Conservation (phyloP, 2,888 invertebrate species). For the Zaprionus obscuricornis region DNA sequence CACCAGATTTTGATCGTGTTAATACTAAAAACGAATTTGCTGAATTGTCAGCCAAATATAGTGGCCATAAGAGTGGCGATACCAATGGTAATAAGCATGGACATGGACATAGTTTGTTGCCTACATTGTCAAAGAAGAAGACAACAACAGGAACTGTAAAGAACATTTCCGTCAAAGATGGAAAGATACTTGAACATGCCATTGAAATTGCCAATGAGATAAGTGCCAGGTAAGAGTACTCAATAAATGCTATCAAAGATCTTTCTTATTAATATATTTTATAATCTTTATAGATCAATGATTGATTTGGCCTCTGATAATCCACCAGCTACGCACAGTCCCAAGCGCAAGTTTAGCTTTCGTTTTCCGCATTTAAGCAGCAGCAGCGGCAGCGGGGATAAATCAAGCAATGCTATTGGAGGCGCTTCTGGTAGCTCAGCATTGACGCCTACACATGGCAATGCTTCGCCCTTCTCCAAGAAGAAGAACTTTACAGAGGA, state of each 20-base stretch:
- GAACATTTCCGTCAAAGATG: slow-evolving; percentile 96
- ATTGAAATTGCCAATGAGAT: slow-evolving; percentile 97
- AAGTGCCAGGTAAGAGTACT: slow-evolving; percentile 87
- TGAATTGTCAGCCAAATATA: slow-evolving; percentile 86
- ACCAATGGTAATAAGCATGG: slow-evolving; percentile 78
- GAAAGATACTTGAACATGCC: slow-evolving; percentile 95
- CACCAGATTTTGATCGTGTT: slow-evolving; percentile 84
- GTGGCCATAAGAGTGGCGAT: slow-evolving; percentile 61
- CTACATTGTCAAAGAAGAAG: slow-evolving; percentile 77
- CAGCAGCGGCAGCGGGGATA: slow-evolving; percentile 74
- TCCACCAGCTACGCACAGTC: slow-evolving; percentile 86
- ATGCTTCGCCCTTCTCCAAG: slow-evolving; percentile 81
- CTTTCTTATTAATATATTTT: background rate
- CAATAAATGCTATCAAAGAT: too few relatives aligned
- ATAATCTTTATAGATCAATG: slow-evolving; percentile 85
- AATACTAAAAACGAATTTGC: slow-evolving; percentile 89
- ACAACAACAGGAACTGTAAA: slow-evolving; percentile 85
- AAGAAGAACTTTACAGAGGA: slow-evolving; percentile 95
- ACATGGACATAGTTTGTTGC: slow-evolving; percentile 43
- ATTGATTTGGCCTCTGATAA: slow-evolving; percentile 85
- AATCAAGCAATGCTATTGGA: slow-evolving; percentile 50
- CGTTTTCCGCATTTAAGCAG: slow-evolving; percentile 86
- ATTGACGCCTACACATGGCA: slow-evolving; percentile 76
- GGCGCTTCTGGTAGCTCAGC: slow-evolving; percentile 44
- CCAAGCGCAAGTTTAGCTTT: slow-evolving; percentile 91